Evolutionary conservation across 2,113 vertebrate species (phyloP).

Genomic region (Pygoscelis adeliae): DNA sequence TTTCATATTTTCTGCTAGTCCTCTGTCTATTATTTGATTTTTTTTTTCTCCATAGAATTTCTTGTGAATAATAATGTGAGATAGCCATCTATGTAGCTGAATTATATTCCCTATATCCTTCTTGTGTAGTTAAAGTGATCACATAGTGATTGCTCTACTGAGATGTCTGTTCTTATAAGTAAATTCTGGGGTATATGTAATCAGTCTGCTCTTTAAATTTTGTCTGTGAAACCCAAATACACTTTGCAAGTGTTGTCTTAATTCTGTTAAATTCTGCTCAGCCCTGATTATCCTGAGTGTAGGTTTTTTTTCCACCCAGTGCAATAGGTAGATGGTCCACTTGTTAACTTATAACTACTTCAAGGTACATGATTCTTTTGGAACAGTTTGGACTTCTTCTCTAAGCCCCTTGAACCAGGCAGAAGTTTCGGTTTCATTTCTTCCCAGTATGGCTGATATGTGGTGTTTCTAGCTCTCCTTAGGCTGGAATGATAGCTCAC

Average conservation of each 20-base stretch:
- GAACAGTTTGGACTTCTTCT: not conserved
- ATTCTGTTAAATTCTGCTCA: not conserved
- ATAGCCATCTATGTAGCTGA: not conserved
- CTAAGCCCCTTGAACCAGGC: not conserved
- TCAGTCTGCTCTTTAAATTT: not conserved
- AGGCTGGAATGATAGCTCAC: not conserved
- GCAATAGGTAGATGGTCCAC: not conserved
- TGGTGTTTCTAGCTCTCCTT: not conserved
- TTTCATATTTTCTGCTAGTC: not conserved
- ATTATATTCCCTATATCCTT: not conserved
- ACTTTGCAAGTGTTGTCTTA: not conserved
- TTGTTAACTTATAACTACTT: not conserved
- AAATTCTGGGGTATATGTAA: not conserved
- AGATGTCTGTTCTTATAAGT: not conserved
- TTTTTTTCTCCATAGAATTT: not conserved
- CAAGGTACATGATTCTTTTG: not conserved
- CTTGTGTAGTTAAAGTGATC: not conserved
- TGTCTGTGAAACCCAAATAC: not conserved
- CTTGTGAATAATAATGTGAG: not conserved
- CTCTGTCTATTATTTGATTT: not conserved
- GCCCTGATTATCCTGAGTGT: not conserved
- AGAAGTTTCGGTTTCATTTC: not conserved
- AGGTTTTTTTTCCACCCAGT: not conserved
- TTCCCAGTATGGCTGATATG: not conserved
- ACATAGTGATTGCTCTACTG: not conserved